phyloP scores from a whole-genome alignment of 2,797 vertebrate genomes.

The Mus spretus region DNA sequence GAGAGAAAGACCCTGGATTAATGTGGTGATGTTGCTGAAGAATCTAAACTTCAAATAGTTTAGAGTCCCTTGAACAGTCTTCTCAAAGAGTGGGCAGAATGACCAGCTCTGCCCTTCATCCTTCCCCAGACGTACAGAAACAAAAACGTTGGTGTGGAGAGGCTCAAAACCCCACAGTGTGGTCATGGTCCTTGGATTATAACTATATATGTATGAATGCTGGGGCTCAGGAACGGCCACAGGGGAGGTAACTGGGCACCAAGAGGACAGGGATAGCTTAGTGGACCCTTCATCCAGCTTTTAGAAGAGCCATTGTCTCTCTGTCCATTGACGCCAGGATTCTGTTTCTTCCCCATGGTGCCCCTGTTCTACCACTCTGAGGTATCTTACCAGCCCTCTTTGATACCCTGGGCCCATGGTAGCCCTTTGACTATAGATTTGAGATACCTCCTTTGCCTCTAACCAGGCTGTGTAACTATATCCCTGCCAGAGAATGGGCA shows the following conservation, averaged over 20 bases:
- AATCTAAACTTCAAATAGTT: background rate
- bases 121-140: background rate
- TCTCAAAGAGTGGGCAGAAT: background rate
- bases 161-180: background rate
- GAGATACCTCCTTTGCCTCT: background rate
- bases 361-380: background rate
- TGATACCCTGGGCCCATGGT: background rate
- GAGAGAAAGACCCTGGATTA: background rate
- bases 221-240: background rate
- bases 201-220: fast-evolving
- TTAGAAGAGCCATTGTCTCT: background rate
- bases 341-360: background rate
- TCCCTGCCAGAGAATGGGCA: fast-evolving
- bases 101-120: background rate
- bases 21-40: background rate
- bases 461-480: background rate
- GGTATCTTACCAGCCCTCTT: background rate
- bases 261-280: background rate
- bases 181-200: background rate
- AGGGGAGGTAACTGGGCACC: background rate
- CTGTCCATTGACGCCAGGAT: background rate
- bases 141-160: background rate
- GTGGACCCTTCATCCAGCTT: too few species aligned
- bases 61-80: background rate
- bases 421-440: background rate